Percentiles rank a stretch among this genome's conserved stretches.
phyloP scores from a whole-genome alignment of 2,888 invertebrate genomes.

The Conistra vaccinii region DNA sequence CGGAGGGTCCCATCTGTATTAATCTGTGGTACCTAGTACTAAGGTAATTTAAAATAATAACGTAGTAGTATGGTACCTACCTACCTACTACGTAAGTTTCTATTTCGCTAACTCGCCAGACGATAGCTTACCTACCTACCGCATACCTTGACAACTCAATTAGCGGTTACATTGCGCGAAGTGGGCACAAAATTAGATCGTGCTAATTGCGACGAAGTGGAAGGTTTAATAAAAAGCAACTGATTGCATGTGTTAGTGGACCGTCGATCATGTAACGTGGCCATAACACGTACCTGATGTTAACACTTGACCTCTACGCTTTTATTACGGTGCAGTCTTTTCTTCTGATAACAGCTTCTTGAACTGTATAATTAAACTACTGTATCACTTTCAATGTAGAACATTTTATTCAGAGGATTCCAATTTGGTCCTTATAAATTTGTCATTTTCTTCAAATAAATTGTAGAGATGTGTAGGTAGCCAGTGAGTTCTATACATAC shows the following conservation, averaged over 20 bases:
- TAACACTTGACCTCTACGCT: constrained; percentile 27
- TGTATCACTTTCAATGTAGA: constrained; percentile 13
- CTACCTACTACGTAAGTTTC: too few relatives aligned
- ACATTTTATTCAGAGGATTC: not conserved
- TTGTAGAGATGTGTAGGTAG: constrained; percentile 27
- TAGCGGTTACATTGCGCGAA: constrained; percentile 82
- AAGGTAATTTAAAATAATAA: constrained; percentile 13
- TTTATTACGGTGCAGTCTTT: not conserved
- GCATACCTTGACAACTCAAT: constrained; percentile 85
- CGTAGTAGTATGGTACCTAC: not conserved
- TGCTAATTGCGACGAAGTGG: constrained; percentile 83
- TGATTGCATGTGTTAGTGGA: constrained; percentile 75
- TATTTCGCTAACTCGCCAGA: constrained; percentile 51
- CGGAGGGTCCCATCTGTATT: too few relatives aligned
- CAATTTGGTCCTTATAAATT: not conserved
- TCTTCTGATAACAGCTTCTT: not conserved
- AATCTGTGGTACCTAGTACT: too few relatives aligned
- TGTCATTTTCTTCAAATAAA: not conserved
- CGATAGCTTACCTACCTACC: constrained; percentile 58
- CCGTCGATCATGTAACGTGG: constrained; percentile 54
- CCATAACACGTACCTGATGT: constrained; percentile 35
- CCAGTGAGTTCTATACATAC: constrained; percentile 38
- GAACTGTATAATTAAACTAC: not conserved
- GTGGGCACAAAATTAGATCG: constrained; percentile 85
- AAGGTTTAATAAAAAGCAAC: constrained; percentile 84